Conservation (phyloP, 2,797 vertebrate genomes). For the Pogonophryne albipinna region DNA sequence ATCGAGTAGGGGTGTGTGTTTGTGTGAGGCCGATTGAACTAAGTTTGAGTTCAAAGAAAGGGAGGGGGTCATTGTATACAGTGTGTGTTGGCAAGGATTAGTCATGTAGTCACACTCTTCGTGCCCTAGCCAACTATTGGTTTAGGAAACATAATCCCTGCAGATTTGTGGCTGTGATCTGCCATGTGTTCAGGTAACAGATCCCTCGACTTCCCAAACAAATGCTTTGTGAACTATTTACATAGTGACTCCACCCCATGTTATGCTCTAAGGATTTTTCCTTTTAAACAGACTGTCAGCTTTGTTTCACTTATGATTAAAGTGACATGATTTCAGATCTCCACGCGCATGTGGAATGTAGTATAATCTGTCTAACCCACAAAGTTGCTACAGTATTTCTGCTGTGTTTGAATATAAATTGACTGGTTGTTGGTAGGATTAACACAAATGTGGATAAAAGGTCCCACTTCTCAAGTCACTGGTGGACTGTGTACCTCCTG, state of each 20-base stretch:
- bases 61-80: conserved; percentile 33
- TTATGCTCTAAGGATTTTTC: conserved; percentile 30
- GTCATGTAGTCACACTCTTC: conserved; percentile 59
- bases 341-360: conserved; percentile 1
- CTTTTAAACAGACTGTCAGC: conserved; percentile 28
- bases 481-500: conserved; percentile 16
- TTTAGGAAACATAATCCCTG: conserved; percentile 74
- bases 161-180: conserved; percentile 71
- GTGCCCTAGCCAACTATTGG: conserved; percentile 56
- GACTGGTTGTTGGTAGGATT: conserved; percentile 38
- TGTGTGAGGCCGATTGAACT: conserved; percentile 5
- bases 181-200: conserved; percentile 78
- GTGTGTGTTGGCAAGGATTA: conserved; percentile 66
- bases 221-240: conserved; percentile 68
- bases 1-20: not conserved
- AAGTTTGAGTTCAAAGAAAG: conserved; percentile 24
- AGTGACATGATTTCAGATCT: conserved; percentile 1
- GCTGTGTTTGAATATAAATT: conserved; percentile 54
- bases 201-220: conserved; percentile 62
- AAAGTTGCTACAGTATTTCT: conserved; percentile 23
- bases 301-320: conserved; percentile 48
- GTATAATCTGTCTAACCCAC: conserved; percentile 22
- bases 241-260: conserved; percentile 44
- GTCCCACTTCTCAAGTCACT: conserved; percentile 23
- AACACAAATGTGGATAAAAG: conserved; percentile 46